Evolutionary conservation across 1,140 invertebrate species (phyloP).

Genomic region (Trichomalopsis sarcophagae): DNA sequence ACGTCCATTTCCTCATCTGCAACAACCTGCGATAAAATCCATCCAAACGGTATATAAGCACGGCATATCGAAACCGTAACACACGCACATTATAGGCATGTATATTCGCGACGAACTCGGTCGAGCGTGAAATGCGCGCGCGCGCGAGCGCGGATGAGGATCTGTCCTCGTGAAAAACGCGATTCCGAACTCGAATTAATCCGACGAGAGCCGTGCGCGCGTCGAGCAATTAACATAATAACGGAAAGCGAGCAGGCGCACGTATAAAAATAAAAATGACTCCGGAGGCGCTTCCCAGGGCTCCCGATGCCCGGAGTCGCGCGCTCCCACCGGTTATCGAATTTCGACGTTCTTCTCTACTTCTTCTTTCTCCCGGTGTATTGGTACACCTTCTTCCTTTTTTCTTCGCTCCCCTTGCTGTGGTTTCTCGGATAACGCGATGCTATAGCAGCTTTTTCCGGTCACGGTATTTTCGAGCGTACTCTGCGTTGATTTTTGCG

Average conservation of each 20-base stretch:
- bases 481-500: no score
- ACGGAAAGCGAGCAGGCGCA: conserved; percentile 28
- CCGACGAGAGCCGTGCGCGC: not conserved
- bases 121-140: no score
- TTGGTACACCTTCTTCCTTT: not conserved
- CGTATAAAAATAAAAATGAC: conserved; percentile 35
- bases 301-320: not conserved
- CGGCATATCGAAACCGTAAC: no score
- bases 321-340: conserved; percentile 35
- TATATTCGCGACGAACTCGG: no score
- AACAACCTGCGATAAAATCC: no score
- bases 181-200: not conserved
- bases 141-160: no score
- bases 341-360: conserved; percentile 33
- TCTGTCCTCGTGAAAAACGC: not conserved
- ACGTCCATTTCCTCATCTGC: no score
- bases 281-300: conserved; percentile 37
- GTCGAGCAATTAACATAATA: conserved; percentile 42
- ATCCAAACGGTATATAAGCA: no score
- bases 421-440: no score
- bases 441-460: no score
- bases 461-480: no score
- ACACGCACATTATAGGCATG: no score
- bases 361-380: conserved; percentile 3
- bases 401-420: not conserved